A percentile compares a stretch with the other conserved stretches of the same genome.
phyloP scores from a whole-genome alignment of 2,888 invertebrate genomes.

The Mythimna impura region DNA sequence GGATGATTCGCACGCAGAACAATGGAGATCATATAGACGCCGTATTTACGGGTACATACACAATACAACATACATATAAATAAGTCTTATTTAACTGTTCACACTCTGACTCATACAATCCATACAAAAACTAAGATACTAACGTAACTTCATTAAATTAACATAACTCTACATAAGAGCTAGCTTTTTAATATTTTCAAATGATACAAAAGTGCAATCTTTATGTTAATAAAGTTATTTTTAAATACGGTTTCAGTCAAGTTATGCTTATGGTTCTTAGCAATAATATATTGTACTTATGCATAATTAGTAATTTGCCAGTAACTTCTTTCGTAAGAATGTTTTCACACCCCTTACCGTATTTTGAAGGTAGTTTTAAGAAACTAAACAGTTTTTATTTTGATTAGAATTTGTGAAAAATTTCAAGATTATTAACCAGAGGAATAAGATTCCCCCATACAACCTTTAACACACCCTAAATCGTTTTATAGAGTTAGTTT shows the following conservation, averaged over 20 bases:
- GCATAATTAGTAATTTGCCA: too few species aligned
- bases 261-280: neutral
- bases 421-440: too few species aligned
- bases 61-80: constrained; percentile 40
- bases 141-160: neutral
- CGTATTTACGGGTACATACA: constrained; percentile 40
- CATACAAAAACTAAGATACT: constrained; percentile 19
- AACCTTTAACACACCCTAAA: too few species aligned
- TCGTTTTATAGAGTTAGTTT: too few species aligned
- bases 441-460: too few species aligned
- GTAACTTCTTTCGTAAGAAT: too few species aligned
- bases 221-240: constrained; percentile 6
- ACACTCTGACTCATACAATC: constrained; percentile 41
- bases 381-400: too few species aligned
- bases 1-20: constrained; percentile 64
- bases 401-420: too few species aligned
- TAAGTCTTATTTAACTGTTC: constrained; percentile 50
- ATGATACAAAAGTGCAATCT: constrained; percentile 6
- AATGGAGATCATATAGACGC: constrained; percentile 56
- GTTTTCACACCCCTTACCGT: too few species aligned
- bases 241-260: neutral
- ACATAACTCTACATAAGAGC: constrained; percentile 14
- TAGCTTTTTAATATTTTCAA: constrained; percentile 8
- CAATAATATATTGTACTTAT: neutral
- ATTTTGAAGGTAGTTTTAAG: too few species aligned